phyloP scores from a whole-genome alignment of 2,113 vertebrate species.

The Ahaetulla prasina region DNA sequence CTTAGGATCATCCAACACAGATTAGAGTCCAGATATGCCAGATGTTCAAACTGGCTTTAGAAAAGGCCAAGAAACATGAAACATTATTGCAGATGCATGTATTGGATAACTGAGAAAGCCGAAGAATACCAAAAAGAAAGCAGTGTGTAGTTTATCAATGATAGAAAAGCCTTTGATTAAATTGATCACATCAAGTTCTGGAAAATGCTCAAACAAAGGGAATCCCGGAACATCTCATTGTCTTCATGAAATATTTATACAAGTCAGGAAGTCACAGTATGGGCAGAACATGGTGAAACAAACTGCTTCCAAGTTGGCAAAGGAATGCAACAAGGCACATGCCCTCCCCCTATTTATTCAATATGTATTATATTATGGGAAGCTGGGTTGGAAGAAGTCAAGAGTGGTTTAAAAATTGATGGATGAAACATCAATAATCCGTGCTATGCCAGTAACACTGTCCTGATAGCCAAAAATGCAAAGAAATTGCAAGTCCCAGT shows the following conservation, averaged over 20 bases:
- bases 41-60: not conserved
- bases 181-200: not conserved
- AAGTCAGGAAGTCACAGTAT: not conserved
- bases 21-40: not conserved
- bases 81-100: not conserved
- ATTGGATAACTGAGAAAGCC: not conserved
- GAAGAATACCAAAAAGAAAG: not conserved
- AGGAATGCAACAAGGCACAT: not conserved
- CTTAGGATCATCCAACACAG: not conserved
- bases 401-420: not conserved
- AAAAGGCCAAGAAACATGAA: not conserved
- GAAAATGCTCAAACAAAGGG: not conserved
- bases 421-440: not conserved
- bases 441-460: not conserved
- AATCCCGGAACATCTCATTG: not conserved
- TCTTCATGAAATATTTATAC: not conserved
- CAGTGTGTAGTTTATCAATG: not conserved
- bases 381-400: not conserved
- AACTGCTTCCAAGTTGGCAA: not conserved
- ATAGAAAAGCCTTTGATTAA: not conserved
- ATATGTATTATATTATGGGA: not conserved
- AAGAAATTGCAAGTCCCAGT: not conserved
- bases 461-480: not conserved
- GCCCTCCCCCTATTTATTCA: not conserved
- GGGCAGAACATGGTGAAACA: not conserved